Evolutionary conservation across 2,113 vertebrate species (phyloP), one percentile per base, ranked within the genome.

Genomic region (Acanthochromis polyacanthus): DNA sequence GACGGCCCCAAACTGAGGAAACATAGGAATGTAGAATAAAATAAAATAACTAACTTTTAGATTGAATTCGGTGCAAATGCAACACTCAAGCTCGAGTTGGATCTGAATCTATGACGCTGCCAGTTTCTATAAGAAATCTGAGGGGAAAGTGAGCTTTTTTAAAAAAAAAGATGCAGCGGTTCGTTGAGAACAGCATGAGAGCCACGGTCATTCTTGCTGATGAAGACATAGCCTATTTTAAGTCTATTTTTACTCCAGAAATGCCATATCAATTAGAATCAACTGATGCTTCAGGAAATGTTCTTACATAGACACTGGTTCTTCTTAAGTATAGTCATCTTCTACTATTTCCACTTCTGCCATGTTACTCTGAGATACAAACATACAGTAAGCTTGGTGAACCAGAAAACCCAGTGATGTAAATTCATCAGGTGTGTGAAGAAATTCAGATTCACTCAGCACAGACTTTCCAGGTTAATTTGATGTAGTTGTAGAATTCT

Each of bases 201-300:
- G 1, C 15, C 19, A 20, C 46, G 50, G 56, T 76, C 67, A 79
- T 62, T 81, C 14, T 50, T 51, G 63, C 69, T 56, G 72, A 62
- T 55, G 66, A 38, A 19, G 56, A 63, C 30, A 32, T 60, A 36
- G 32, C 9, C 32, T 36, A 73, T 55, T 63, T 60, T 38, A 30
- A 65, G 70, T 61, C 30, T 83, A 74, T 83, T 74, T 78, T 75
- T 71, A 78, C 50, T 28, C 63, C 56, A 55, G 30, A 71, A 81
- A 71, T 75, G 71, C 25, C 63, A 82, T 50, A 32, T 67, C 36
- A 75, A 75, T 79, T 62, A 71, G 58, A 57, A 57, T 81, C 74
- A 85, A 59, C 52, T 32, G 53, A 64, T 40, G 28, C 52, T 52
- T 51, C 30, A 3, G 30, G 45, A 72, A 51, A 50, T 56, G 71